These are phyloP conservation scores for Aphelinus certus DNA, from an alignment of 1,140 invertebrate species.

Conservation along the genomic window DNA sequence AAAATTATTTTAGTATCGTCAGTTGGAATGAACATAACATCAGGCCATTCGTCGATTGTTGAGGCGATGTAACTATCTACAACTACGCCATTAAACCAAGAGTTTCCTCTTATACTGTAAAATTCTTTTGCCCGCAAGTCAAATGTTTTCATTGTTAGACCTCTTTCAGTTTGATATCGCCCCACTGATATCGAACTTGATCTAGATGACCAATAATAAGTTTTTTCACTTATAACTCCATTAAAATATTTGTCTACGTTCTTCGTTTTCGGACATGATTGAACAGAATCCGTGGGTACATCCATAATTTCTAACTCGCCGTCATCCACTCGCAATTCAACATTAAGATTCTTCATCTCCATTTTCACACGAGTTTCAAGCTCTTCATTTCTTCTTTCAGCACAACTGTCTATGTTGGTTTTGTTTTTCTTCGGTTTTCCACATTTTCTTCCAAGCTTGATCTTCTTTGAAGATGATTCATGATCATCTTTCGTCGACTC, in stretches of 20 bases:
- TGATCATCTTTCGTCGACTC: no score
- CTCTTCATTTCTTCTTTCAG: no score
- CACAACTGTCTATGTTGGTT: no score
- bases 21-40: slow-evolving; percentile 32
- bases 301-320: no score
- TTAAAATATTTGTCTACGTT: slow-evolving; percentile 24
- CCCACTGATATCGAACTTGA: not conserved
- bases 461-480: no score
- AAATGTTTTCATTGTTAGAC: not conserved
- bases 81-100: slow-evolving; percentile 36
- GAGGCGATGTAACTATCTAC: slow-evolving; percentile 27
- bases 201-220: not conserved
- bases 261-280: not conserved
- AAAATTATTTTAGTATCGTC: slow-evolving; percentile 16
- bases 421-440: no score
- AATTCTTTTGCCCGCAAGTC: not conserved
- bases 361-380: no score
- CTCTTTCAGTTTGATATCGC: not conserved
- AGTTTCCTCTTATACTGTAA: slow-evolving; percentile 7
- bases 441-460: no score
- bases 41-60: slow-evolving; percentile 24
- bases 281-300: no score
- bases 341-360: no score
- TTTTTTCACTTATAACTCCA: slow-evolving; percentile 24
- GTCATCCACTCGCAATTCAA: no score